phyloP scores from a whole-genome alignment of 2,797 vertebrate genomes.

The Ambastaia sidthimunki region DNA sequence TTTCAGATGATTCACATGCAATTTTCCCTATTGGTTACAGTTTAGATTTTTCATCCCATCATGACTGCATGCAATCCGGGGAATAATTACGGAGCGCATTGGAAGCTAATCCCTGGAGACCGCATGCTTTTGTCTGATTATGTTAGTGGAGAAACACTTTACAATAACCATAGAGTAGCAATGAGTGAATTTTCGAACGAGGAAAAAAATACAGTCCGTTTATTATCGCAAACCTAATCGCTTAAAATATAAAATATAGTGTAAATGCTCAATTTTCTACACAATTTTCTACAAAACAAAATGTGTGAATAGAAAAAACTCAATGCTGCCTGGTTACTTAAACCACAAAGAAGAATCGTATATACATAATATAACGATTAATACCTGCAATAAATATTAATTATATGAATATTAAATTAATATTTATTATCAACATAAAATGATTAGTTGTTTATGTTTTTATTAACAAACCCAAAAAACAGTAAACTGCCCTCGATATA shows the following conservation, averaged over 20 bases:
- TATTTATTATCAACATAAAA: no score
- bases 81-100: slow-evolving; percentile 33
- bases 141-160: slow-evolving; percentile 28
- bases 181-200: slow-evolving; percentile 20
- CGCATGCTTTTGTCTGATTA: slow-evolving; percentile 42
- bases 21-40: slow-evolving; percentile 36
- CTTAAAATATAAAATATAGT: neutral
- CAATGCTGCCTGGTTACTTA: no score
- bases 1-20: slow-evolving; percentile 47
- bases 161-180: slow-evolving; percentile 10
- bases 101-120: slow-evolving; percentile 30
- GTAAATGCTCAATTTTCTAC: neutral
- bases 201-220: neutral
- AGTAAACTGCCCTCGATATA: no score
- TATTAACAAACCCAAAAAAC: neutral
- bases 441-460: neutral
- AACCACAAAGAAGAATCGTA: no score
- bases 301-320: no score
- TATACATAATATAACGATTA: no score
- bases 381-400: no score
- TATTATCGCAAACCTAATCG: neutral
- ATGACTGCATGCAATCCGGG: slow-evolving; percentile 43
- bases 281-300: no score
- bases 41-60: slow-evolving; percentile 46
- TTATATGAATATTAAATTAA: no score